phyloP scores from a whole-genome alignment of 2,888 invertebrate genomes.

The Xiphydria camelus region DNA sequence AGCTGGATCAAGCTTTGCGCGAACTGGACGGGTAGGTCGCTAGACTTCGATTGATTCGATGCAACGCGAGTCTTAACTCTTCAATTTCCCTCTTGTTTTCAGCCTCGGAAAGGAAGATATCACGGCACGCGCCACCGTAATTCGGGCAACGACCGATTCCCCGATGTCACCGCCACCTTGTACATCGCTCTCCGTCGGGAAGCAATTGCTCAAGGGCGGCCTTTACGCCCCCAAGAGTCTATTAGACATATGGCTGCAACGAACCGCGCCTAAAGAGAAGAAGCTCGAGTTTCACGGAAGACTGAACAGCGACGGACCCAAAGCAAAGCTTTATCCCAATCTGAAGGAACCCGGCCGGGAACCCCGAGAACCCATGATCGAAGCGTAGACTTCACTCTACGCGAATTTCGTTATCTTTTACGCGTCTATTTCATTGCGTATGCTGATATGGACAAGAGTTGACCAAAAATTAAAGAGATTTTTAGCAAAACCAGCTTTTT shows the following conservation, averaged over 20 bases:
- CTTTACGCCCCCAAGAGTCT: conserved; percentile 61
- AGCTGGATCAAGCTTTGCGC: conserved; percentile 64
- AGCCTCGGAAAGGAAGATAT: conserved; percentile 52
- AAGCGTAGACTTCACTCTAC: no score
- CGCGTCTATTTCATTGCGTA: no score
- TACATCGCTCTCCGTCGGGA: conserved; percentile 41
- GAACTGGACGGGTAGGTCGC: conserved; percentile 63
- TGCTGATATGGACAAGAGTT: no score
- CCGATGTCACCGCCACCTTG: conserved; percentile 79
- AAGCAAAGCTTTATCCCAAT: conserved; percentile 77
- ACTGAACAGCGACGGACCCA: conserved; percentile 60
- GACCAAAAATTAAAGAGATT: no score
- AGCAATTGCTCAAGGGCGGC: conserved; percentile 49
- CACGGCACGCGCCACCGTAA: conserved; percentile 61
- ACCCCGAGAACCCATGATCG: conserved; percentile 53
- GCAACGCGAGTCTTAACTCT: no score
- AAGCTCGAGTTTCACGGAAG: conserved; percentile 67
- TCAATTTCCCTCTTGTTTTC: conserved; percentile 14
- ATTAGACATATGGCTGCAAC: conserved; percentile 70
- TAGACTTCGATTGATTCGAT: no score
- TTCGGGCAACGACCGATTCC: conserved; percentile 81
- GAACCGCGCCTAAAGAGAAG: conserved; percentile 59
- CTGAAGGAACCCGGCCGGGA: conserved; percentile 61
- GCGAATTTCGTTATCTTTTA: no score
- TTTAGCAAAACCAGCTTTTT: no score